Evolutionary conservation across 2,113 vertebrate species (phyloP).

Genomic region (Columba janthina): DNA sequence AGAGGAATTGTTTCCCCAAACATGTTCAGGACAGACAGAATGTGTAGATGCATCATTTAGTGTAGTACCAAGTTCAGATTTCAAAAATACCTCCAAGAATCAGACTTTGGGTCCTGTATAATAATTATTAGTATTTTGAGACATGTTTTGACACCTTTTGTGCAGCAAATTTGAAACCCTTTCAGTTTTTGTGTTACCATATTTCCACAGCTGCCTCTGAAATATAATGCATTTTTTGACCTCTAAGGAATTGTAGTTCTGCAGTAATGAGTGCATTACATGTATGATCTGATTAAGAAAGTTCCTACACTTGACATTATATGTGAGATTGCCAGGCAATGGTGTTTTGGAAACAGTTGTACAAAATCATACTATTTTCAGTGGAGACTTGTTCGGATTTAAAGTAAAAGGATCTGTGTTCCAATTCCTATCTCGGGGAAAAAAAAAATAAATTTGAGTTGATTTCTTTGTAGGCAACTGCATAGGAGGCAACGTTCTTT

Average conservation of each 20-base stretch:
- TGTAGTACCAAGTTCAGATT: background rate
- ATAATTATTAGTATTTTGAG: constrained; percentile 10
- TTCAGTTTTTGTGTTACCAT: background rate
- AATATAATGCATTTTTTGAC: constrained; percentile 4
- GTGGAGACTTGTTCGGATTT: background rate
- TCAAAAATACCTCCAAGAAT: constrained; percentile 4
- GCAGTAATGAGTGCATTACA: background rate
- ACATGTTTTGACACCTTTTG: background rate
- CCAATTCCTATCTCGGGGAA: background rate
- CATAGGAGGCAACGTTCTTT: background rate
- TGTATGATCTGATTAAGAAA: background rate
- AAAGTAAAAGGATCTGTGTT: background rate
- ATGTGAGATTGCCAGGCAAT: background rate
- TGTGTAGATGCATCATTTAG: background rate
- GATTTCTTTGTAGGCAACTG: background rate
- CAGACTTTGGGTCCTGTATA: background rate
- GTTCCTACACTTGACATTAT: background rate
- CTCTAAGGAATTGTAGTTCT: background rate
- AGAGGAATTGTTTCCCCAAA: background rate
- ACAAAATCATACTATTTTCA: background rate
- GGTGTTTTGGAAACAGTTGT: background rate
- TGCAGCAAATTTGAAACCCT: constrained; percentile 1
- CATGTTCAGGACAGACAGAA: background rate
- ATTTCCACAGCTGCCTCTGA: constrained; percentile 45
- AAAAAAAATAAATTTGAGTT: background rate